phyloP scores from a whole-genome alignment of 2,113 vertebrate species.

The Leptocoma aspasia region DNA sequence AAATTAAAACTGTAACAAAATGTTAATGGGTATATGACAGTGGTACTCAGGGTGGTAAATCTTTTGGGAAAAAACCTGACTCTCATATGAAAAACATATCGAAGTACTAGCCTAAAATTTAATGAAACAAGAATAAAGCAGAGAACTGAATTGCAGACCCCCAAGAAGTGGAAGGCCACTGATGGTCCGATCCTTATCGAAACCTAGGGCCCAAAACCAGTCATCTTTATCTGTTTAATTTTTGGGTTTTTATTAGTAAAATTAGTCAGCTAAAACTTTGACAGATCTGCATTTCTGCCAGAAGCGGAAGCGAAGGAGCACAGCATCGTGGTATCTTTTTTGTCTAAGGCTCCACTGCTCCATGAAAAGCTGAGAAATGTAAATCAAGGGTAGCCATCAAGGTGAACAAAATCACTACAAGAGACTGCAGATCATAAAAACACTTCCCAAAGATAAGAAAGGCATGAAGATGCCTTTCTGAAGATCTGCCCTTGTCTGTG shows the following conservation, averaged over 20 bases:
- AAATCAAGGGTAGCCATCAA: background rate
- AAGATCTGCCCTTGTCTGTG: background rate
- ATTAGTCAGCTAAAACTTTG: background rate
- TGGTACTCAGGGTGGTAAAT: background rate
- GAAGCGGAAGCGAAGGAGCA: background rate
- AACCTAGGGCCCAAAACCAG: background rate
- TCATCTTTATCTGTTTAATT: background rate
- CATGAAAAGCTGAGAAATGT: background rate
- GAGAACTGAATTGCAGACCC: background rate
- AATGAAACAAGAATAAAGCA: background rate
- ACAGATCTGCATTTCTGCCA: background rate
- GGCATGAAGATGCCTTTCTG: background rate
- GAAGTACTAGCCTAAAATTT: background rate
- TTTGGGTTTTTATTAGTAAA: background rate
- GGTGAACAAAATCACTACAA: background rate
- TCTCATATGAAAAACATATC: background rate
- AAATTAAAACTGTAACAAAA: background rate
- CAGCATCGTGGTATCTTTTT: background rate
- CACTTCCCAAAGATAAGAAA: background rate
- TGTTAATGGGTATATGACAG: background rate
- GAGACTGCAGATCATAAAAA: background rate
- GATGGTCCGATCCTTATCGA: accelerated
- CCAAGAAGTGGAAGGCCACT: accelerated
- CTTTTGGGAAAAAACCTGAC: background rate
- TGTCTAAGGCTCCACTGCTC: background rate